Evolutionary conservation across 2,113 vertebrate species (phyloP), one percentile per base, ranked within the genome.

Genomic region (Hyla sarda): DNA sequence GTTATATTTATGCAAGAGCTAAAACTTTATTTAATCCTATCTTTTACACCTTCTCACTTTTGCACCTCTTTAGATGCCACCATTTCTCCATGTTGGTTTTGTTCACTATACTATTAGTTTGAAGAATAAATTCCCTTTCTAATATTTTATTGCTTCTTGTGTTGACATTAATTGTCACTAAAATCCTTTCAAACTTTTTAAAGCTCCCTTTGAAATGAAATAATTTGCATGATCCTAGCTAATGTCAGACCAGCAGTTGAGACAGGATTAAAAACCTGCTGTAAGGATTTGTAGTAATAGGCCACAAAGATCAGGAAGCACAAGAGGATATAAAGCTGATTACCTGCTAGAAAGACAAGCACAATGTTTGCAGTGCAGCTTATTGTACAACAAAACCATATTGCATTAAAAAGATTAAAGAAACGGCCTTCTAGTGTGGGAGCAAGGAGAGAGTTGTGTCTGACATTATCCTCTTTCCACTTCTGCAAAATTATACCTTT

Each of bases 401-500:
- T 56, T 37, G 56, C 30, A 62, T 10, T 80, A 60, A 80, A 80
- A 28, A 45, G 77, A 62, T 80, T 41, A 60, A 54, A 54, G 28
- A 32, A 34, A 34, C 5, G 28, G 21, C 8, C 48, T 71, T 71
- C 21, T 72, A 52, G 28, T 54, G 32, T 21, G 14, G 48, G 25
- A 52, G 11, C 12, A 54, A 72, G 32, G 13, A 41, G 47, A 28
- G 45, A 14, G 47, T 19, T 19, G 32, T 65, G 14, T 62, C 37
- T 41, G 23, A 41, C 56, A 41, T 81, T 60, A 16, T 45, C 14
- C 47, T 30, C 73, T 58, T 45, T 71, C 34, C 67, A 32, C 16
- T 56, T 50, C 69, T 83, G 23, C 67, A 73, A 73, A 83, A 73
- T 54, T 17, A 83, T 74, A n/a, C 69, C 50, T 54, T 72, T 73